Evolutionary conservation across 2,797 vertebrate genomes (phyloP).

Genomic region (Cossypha polioptera): DNA sequence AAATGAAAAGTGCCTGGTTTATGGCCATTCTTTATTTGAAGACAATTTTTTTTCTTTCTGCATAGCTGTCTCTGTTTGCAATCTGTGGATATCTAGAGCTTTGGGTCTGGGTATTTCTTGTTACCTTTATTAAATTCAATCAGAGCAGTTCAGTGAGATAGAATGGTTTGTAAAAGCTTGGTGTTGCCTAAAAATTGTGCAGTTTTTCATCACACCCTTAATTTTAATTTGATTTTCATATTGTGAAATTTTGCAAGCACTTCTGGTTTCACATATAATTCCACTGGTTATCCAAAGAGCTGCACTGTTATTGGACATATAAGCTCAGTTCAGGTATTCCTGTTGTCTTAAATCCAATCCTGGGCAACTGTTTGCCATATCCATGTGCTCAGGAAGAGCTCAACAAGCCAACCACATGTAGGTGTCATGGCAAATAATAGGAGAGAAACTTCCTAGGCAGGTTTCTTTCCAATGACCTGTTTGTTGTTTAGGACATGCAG

Average conservation of each 20-base stretch:
- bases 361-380: fast-evolving
- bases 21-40: not conserved
- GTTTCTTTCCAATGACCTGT: not conserved
- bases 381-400: not conserved
- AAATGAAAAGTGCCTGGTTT: not conserved
- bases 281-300: not conserved
- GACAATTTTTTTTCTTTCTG: not conserved
- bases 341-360: not conserved
- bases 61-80: not conserved
- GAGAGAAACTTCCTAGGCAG: not conserved
- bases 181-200: not conserved
- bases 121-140: not conserved
- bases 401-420: fast-evolving
- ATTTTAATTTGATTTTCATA: not conserved
- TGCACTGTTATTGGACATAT: not conserved
- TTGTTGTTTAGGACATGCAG: not conserved
- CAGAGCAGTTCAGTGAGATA: not conserved
- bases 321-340: not conserved
- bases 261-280: not conserved
- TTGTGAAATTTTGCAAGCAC: not conserved
- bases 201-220: not conserved
- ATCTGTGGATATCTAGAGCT: not conserved
- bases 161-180: not conserved
- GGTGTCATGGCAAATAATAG: not conserved
- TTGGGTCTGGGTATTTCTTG: not conserved